Conservation (phyloP, 1,140 invertebrate species). For the Atta texana region DNA sequence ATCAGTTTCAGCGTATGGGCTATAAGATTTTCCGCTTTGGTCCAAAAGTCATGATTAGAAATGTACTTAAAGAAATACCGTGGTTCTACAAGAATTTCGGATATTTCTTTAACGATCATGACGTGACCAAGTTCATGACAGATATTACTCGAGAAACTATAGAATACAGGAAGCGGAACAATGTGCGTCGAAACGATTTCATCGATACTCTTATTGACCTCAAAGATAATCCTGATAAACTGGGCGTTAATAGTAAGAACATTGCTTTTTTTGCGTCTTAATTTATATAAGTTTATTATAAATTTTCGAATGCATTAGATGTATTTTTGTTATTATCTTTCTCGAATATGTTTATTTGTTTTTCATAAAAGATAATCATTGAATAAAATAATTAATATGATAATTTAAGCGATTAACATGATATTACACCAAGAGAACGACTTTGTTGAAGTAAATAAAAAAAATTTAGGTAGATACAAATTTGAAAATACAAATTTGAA, state of each 20-base stretch:
- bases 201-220: conserved; percentile 87
- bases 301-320: not conserved
- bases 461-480: no score
- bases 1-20: conserved; percentile 83
- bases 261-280: not conserved
- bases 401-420: no score
- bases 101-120: conserved; percentile 69
- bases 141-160: conserved; percentile 83
- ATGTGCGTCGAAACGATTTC: conserved; percentile 86
- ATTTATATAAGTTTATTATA: no score
- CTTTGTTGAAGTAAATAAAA: no score
- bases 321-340: not conserved
- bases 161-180: conserved; percentile 84
- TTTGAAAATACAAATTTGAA: no score
- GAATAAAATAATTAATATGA: no score
- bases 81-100: conserved; percentile 72
- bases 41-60: conserved; percentile 10
- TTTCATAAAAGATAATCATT: not conserved
- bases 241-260: conserved; percentile 56
- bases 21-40: conserved; percentile 65
- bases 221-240: conserved; percentile 82
- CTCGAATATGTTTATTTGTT: not conserved
- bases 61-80: conserved; percentile 72
- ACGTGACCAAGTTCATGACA: conserved; percentile 85
- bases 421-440: no score